Conservation (phyloP, 2,888 invertebrate species). For the Gortyna flavago region DNA sequence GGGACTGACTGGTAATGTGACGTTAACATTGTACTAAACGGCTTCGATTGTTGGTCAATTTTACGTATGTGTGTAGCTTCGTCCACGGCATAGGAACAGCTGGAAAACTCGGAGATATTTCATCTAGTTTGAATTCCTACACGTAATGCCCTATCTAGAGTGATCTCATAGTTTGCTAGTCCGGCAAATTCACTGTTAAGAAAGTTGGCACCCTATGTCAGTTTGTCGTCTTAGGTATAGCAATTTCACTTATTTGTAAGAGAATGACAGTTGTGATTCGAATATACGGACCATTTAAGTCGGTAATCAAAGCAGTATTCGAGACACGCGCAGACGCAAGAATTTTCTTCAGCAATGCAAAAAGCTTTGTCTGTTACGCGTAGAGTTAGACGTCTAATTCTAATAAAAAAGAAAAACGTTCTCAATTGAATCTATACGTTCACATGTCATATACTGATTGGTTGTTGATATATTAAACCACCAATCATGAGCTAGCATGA, state of each 20-base stretch:
- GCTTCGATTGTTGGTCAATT: slow-evolving; percentile 16
- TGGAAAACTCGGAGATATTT: not conserved
- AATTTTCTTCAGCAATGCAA: slow-evolving; percentile 1
- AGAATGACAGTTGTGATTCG: too few species aligned
- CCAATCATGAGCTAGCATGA: slow-evolving; percentile 1
- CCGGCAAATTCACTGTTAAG: too few species aligned
- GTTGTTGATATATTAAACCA: not conserved
- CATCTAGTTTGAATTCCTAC: too few species aligned
- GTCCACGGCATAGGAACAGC: not conserved
- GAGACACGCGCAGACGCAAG: not conserved
- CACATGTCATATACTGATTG: not conserved
- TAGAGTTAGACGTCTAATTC: not conserved
- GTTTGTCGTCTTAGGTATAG: too few species aligned
- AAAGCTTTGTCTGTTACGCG: slow-evolving; percentile 1
- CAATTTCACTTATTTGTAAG: too few species aligned
- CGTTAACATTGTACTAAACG: not conserved
- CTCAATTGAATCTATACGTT: not conserved
- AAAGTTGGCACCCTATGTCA: too few species aligned
- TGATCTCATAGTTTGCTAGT: not conserved
- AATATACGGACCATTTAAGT: too few species aligned
- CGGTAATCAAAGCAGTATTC: not conserved
- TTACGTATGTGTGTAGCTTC: not conserved
- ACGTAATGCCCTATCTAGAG: not conserved
- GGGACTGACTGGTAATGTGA: slow-evolving; percentile 11
- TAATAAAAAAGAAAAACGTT: not conserved